Evolutionary conservation across 2,888 invertebrate genomes (phyloP).

Genomic region (Drosophila anomelani): DNA sequence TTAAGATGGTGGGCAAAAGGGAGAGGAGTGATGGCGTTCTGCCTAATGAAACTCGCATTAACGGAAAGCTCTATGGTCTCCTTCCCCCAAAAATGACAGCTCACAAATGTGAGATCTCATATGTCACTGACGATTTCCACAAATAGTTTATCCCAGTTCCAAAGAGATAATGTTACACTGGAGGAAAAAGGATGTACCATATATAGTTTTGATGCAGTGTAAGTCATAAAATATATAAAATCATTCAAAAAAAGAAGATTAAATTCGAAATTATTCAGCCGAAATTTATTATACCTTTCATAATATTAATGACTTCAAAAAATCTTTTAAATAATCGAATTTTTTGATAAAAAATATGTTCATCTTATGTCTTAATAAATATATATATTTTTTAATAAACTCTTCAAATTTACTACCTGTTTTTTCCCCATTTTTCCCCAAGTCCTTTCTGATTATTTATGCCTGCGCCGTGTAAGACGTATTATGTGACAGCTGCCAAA

Average conservation of each 20-base stretch:
- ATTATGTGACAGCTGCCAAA: constrained; percentile 73
- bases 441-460: not conserved
- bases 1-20: not conserved
- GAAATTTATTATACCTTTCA: too few species aligned
- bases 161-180: constrained; percentile 16
- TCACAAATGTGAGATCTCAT: constrained; percentile 38
- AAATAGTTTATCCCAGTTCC: constrained; percentile 9
- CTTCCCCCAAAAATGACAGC: constrained; percentile 17
- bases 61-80: constrained; percentile 14
- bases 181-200: not conserved
- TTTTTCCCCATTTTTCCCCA: not conserved
- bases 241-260: not conserved
- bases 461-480: constrained; percentile 48
- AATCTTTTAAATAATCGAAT: too few species aligned
- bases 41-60: constrained; percentile 60
- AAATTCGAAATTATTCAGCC: too few species aligned
- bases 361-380: too few species aligned
- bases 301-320: too few species aligned
- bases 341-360: too few species aligned
- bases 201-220: not conserved
- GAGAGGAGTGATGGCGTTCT: not conserved
- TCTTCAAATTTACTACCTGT: not conserved
- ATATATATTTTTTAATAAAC: too few species aligned
- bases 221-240: too few species aligned
- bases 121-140: constrained; percentile 35